Base-by-base conservation (phyloP, 1,140 invertebrate genomes). In the Kradibia gibbosae region DNA sequence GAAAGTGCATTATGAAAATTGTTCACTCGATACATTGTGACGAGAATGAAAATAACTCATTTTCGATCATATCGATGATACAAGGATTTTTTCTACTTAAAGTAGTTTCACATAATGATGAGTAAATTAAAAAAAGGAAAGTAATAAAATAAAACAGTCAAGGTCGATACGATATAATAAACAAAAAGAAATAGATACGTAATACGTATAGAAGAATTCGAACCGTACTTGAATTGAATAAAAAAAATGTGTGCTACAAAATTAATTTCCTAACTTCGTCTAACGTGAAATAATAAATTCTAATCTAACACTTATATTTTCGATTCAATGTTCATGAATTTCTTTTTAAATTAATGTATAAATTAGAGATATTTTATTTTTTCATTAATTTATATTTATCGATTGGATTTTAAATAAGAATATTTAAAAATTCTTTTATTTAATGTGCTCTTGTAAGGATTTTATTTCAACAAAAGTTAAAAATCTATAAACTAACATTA, bases 1-100 rank as follows among this genome's bases (percentile, higher is more conserved):
- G 86, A 91, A 91, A 90, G 90, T 91, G 90, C 89, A 91, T 91
- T 91, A 89, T 80, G 88, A 87, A 88, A 87, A 85, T 88, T 86
- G 85, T 88, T 86, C 83, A 78, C 79, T 82, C 81, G 76, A 85
- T 71, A 81, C 67, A 72, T 81, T 62, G 83, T 85, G 83, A 82
- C 48, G 45, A 55, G 70, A 25, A 67, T 22, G 36, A 75, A 83
- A 79, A 57, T 31, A 31, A n/a, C 10, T 62, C 62, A 60, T 78
- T 82, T 55, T 83, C 57, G 84, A 85, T 86, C 84, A 73, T 71
- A 82, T 82, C 73, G 81, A 79, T 81, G 78, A 83, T 31, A 82
- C 85, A 85, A 85, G 84, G 82, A 82, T 87, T 88, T 89, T n/a
- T 87, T 86, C 84, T 86, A 87, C 85, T 81, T 88, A 87, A 87